Base-by-base conservation (phyloP, 2,113 vertebrate genomes). In the Spheniscus mendiculus region DNA sequence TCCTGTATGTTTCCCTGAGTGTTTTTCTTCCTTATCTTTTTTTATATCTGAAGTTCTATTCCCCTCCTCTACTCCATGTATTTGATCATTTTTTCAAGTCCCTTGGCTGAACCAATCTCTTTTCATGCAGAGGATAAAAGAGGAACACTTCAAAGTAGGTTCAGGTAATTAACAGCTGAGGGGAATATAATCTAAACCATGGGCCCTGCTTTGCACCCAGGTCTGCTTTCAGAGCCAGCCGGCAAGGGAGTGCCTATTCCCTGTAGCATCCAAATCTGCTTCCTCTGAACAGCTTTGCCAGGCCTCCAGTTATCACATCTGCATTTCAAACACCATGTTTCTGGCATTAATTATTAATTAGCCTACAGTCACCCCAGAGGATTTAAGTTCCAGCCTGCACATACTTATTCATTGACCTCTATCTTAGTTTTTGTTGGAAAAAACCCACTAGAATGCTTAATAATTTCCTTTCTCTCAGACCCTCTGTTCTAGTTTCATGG, bases 321-420 rank as follows among this genome's bases (percentile, higher is more conserved):
- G 99, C 99, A 99, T 99, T 99, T 99, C 99, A 99, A 99, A 99
- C 99, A 98, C 98, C 98, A 97, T 98, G 98, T 98, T 98, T 99
- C 99, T 99, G 99, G 99, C 98, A 99, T 99, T 99, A 99, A 99
- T 99, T 99, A 99, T 99, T 99, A 99, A 99, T 99, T 99, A 99
- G 99, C 99, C 99, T 98, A 98, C 99, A 99, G 99, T 99, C 98
- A 99, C 99, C 99, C 99, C 98, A 98, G 99, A 99, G 99, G 98
- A 99, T 99, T 99, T 98, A 98, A 98, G 98, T 99, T 99, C 99
- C 98, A 99, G 98, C 98, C 98, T 97, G 98, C 98, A 98, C 97
- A 98, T 98, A 99, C 98, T 99, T 99, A 99, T 98, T 98, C 98
- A 98, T 98, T 99, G 99, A 99, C 99, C 99, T 99, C 98, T 98